Conservation (phyloP, 2,113 vertebrate genomes). For the Tylochromis polylepis region DNA sequence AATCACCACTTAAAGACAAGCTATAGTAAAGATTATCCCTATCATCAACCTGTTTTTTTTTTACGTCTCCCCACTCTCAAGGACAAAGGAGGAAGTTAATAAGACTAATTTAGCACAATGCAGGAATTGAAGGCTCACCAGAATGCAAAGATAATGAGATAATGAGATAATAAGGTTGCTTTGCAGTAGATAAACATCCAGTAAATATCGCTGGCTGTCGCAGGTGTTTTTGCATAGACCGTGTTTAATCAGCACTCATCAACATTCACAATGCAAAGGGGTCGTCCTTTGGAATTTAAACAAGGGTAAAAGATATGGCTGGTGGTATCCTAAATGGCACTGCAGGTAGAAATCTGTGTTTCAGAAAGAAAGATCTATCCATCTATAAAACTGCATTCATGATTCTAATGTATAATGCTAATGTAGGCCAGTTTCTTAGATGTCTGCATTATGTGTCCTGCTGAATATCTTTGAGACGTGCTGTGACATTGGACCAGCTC, state of each 20-base stretch:
- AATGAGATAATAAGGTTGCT: conserved; percentile 52
- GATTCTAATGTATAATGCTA: neutral
- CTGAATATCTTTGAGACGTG: neutral
- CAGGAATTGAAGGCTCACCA: conserved; percentile 15
- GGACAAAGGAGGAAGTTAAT: conserved; percentile 44
- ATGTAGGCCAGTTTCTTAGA: neutral
- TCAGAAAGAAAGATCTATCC: neutral
- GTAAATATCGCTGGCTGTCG: conserved; percentile 44
- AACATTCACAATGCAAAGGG: conserved; percentile 1
- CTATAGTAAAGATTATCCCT: conserved; percentile 18
- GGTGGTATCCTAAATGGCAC: neutral
- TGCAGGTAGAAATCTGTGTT: neutral
- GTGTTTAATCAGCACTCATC: conserved; percentile 42
- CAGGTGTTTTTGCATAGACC: conserved; percentile 10
- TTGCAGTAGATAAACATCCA: conserved; percentile 53
- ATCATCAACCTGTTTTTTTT: conserved; percentile 29
- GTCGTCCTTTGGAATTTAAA: conserved; percentile 6
- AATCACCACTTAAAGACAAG: conserved; percentile 34
- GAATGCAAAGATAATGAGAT: conserved; percentile 58
- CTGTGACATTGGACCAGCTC: neutral
- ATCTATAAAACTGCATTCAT: neutral
- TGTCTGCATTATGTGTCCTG: neutral
- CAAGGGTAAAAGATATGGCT: neutral
- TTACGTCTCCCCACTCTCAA: conserved; percentile 24
- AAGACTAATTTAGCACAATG: conserved; percentile 57